Base-by-base conservation (phyloP, 2,113 vertebrate species). In the Chamaetylas fuelleborni region DNA sequence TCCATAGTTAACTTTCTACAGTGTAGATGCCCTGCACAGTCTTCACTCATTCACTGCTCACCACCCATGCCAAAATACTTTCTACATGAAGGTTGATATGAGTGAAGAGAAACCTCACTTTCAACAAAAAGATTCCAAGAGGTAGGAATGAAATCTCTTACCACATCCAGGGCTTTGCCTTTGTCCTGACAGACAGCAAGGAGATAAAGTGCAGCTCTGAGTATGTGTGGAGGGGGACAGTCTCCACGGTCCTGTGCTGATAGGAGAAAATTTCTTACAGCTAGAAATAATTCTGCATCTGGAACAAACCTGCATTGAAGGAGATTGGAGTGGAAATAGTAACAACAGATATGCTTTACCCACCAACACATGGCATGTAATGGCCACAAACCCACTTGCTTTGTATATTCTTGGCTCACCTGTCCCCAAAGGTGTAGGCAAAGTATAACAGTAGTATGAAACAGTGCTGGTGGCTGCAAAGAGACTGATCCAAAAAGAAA, bases 191-290 rank as follows among this genome's bases (percentile, higher is more conserved):
- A 98, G 62, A 97, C 36, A 29, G 98, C 98, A 95, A 99, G 97
- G 82, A 99, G 98, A 95, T 99, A 99, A 94, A 99, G 82, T 74
- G 97, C 97, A 74, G 99, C 98, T 96, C 97, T 98, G 94, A 99
- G 97, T 92, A 98, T 93, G 16, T 78, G 94, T n/a, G 88, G 79
- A 42, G 97, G 97, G 14, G 94, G 90, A 33, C 60, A 86, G 92
- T 97, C 95, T 23, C 98, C 98, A 74, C 97, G 97, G 86, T 98
- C 98, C 91, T 98, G 98, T 43, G 98, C 94, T 22, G 98, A 98
- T 8, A 97, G 95, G 81, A 99, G 92, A 93, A 99, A 96, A 93
- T 95, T 97, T 91, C 98, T 93, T 79, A 99, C 60, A 25, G 98
- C 98, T 95, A 97, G 97, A 95, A 98, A 99, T 90, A 99, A 97